Evolutionary conservation across 2,797 vertebrate genomes (phyloP).

Genomic region (Sebastolobus alascanus): DNA sequence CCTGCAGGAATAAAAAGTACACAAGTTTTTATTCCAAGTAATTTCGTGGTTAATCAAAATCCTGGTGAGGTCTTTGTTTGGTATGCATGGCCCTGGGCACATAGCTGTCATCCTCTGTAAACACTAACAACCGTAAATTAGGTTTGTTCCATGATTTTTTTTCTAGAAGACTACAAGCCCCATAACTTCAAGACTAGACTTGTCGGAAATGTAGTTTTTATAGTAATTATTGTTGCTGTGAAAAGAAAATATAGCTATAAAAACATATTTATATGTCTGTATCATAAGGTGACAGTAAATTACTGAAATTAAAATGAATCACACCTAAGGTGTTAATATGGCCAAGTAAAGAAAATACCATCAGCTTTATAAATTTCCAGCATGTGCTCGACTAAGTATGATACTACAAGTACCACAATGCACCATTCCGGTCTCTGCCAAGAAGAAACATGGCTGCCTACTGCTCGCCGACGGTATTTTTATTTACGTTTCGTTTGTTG

Average conservation of each 20-base stretch:
- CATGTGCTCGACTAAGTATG: accelerated
- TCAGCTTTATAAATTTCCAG: not conserved
- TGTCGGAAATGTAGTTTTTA: constrained; percentile 46
- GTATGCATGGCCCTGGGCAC: constrained; percentile 30
- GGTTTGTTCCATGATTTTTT: not conserved
- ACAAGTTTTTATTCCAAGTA: not conserved
- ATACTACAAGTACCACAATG: constrained; percentile 30
- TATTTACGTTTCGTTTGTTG: constrained; percentile 78
- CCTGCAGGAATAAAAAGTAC: constrained; percentile 10
- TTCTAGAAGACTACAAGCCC: constrained; percentile 32
- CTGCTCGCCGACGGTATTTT: constrained; percentile 73
- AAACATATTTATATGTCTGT: too few species aligned
- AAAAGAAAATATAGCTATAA: not conserved
- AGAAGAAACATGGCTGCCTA: constrained; percentile 85
- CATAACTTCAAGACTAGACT: constrained; percentile 6
- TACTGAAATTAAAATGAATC: not conserved
- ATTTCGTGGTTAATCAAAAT: constrained; percentile 23
- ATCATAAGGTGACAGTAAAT: not conserved
- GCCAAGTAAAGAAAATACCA: not conserved
- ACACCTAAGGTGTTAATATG: not conserved
- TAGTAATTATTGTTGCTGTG: not conserved
- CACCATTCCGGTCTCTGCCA: not conserved
- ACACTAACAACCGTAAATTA: not conserved
- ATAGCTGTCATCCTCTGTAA: not conserved
- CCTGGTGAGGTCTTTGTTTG: not conserved